phyloP scores from a whole-genome alignment of 1,140 invertebrate species.

The Andrena cerasifolii region DNA sequence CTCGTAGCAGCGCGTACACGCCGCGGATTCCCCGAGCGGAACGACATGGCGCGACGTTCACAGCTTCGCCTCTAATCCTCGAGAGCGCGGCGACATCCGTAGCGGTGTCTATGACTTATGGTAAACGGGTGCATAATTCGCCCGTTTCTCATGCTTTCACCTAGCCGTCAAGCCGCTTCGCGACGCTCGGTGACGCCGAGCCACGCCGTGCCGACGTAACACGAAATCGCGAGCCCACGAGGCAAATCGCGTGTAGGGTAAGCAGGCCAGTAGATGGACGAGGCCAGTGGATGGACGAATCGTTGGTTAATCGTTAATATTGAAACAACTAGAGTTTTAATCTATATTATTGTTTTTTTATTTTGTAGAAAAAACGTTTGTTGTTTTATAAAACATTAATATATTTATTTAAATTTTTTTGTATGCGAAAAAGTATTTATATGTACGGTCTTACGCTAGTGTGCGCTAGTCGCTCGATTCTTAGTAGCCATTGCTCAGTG shows the following conservation, averaged over 20 bases:
- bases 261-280: no score
- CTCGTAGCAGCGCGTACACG: constrained; percentile 17
- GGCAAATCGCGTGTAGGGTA: not conserved
- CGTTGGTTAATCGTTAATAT: no score
- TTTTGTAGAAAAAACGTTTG: no score
- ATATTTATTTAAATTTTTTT: no score
- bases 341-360: no score
- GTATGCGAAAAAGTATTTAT: no score
- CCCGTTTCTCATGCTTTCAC: constrained; percentile 73
- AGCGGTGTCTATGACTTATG: constrained; percentile 69
- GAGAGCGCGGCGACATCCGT: constrained; percentile 40
- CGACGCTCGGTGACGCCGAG: constrained; percentile 21
- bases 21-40: constrained; percentile 5
- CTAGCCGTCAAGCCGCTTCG: constrained; percentile 59
- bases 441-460: no score
- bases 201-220: constrained; percentile 27
- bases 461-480: no score
- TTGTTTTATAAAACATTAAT: no score
- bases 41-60: constrained; percentile 35
- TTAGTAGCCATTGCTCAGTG: no score
- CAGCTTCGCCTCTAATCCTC: constrained; percentile 58
- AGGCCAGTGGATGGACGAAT: no score
- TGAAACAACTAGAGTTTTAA: no score
- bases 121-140: constrained; percentile 72
- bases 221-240: constrained; percentile 43